Base-by-base conservation (phyloP, 2,888 invertebrate genomes). In the Graphium colonna region DNA sequence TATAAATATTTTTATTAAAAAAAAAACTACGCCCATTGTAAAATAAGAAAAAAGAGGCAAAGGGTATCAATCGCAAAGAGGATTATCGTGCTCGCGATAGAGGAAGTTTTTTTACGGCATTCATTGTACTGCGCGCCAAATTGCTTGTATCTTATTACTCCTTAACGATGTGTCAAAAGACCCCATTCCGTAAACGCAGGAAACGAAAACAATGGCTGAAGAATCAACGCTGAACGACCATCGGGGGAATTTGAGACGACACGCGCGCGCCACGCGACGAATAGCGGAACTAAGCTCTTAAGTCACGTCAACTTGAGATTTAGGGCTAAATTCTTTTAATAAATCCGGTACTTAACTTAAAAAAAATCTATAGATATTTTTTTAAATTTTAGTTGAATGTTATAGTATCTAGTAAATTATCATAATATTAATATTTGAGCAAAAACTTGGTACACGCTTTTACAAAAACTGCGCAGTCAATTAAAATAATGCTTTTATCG, bases 211-310 rank as follows among this genome's bases (percentile, higher is more conserved):
- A 73, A 72, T 61, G 53, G 64, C 41, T 47, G 1, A 7, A 53
- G 43, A 42, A 53, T 49, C 53, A 49, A 49, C 49, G 56, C 47
- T 56, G 51, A 54, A 41, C 40, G 43, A 13, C 59, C 59, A 57
- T 61, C 54, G 57, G 61, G 48, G 69, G 61, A 67, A 63, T 60
- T 56, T 61, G 71, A 72, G 73, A 60, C 64, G 75, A 73, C 79
- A 79, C 79, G 79, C 79, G 79, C 74, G 73, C 69, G 78, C 72
- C 79, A 77, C 79, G 79, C 71, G 79, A 69, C 79, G 47, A 60
- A 55, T 67, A 66, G 72, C 77, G 78, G 79, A 77, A 78, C 77
- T 72, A 69, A 60, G 62, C 71, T 55, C 79, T 75, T 57, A 63
- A 65, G 56, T 56, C 21, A 31, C 48, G 26, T 38, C 48, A 43